A percentile compares a stretch with the other conserved stretches of the same genome.
Conservation (phyloP, 2,113 vertebrate genomes). For the Phyllostomus discolor region DNA sequence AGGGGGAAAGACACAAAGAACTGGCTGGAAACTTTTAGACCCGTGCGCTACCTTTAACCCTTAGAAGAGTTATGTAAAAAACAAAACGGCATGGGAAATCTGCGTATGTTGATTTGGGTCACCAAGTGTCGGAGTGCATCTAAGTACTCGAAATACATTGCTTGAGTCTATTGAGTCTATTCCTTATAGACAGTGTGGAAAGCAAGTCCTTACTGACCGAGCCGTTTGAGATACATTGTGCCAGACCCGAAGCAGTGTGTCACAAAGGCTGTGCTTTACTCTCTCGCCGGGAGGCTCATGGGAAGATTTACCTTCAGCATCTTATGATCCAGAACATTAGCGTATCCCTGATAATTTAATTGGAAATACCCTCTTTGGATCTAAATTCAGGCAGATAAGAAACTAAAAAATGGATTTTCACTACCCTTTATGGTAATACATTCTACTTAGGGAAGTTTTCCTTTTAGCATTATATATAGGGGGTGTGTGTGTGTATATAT, state of each 20-base stretch:
- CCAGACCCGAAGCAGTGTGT: background rate
- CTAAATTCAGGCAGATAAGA: background rate
- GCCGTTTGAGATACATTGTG: background rate
- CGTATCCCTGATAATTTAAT: background rate
- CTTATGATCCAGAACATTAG: background rate
- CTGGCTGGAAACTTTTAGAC: slow-evolving; percentile 60
- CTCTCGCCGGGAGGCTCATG: background rate
- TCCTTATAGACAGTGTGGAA: background rate
- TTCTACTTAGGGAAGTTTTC: background rate
- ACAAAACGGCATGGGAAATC: background rate
- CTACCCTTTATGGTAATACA: background rate
- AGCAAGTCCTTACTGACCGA: background rate
- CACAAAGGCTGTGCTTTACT: background rate
- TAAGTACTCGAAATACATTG: background rate
- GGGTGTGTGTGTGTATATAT: background rate
- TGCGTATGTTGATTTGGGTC: background rate
- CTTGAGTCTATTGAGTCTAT: background rate
- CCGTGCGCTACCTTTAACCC: background rate
- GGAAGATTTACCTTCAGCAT: background rate
- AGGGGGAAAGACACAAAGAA: slow-evolving; percentile 64
- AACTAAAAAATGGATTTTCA: background rate
- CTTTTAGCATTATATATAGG: background rate
- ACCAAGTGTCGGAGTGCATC: background rate
- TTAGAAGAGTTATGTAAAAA: background rate
- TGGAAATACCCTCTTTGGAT: background rate